A percentile compares a stretch with the other conserved stretches of the same genome.
Conservation (phyloP, 2,113 vertebrate species). For the Pelecanus crispus region DNA sequence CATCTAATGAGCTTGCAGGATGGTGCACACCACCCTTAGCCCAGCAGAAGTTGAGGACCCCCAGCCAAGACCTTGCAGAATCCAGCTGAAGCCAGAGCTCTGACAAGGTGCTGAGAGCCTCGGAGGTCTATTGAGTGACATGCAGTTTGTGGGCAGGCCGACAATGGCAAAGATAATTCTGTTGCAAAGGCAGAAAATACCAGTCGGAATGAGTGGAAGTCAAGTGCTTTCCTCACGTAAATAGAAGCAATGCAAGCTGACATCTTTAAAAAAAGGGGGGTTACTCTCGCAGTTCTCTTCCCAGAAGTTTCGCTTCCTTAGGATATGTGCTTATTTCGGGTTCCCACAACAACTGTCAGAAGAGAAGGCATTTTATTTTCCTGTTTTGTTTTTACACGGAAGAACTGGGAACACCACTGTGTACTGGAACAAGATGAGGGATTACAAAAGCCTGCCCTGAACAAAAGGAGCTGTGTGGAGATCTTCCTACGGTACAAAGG, state of each 20-base stretch:
- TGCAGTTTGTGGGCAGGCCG: background rate
- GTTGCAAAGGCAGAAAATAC: background rate
- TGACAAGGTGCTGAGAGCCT: background rate
- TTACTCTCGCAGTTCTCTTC: background rate
- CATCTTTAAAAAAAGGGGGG: background rate
- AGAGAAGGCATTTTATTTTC: background rate
- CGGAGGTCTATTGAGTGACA: background rate
- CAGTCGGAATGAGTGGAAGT: background rate
- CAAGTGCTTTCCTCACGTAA: background rate
- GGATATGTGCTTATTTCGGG: background rate
- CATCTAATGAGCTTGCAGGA: background rate
- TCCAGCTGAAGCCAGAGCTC: background rate
- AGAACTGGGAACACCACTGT: background rate
- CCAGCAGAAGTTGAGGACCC: background rate
- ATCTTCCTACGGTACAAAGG: background rate
- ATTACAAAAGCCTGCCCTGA: background rate
- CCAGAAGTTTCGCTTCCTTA: conserved; percentile 18
- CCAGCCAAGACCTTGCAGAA: background rate
- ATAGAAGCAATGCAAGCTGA: background rate
- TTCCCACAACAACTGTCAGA: background rate
- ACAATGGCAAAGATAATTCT: background rate
- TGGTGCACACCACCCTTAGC: background rate
- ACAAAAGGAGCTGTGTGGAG: background rate
- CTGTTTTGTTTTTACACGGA: background rate
- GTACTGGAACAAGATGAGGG: background rate